Evolutionary conservation across 2,888 invertebrate genomes (phyloP).

Genomic region (Ecliptopera silaceata): DNA sequence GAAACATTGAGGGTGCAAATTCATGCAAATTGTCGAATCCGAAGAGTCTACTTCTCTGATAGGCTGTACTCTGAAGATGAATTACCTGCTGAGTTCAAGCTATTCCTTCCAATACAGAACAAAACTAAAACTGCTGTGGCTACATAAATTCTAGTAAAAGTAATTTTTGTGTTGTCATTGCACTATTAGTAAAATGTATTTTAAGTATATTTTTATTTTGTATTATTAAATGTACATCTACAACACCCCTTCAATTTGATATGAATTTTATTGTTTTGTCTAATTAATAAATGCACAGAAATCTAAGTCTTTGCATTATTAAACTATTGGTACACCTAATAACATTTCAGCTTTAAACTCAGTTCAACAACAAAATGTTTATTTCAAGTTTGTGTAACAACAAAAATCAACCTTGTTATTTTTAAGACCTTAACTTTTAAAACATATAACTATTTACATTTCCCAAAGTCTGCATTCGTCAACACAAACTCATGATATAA

Average conservation of each 20-base stretch:
- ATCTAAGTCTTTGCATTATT: conserved; percentile 11
- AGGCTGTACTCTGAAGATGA: conserved; percentile 97
- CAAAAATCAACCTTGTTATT: conserved; percentile 82
- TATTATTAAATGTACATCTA: conserved; percentile 52
- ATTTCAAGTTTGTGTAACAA: conserved; percentile 83
- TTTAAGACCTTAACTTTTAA: conserved; percentile 78
- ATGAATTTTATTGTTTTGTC: conserved; percentile 36
- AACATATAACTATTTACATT: conserved; percentile 83
- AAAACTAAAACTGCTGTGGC: conserved; percentile 83
- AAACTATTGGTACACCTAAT: no score
- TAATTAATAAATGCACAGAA: conserved; percentile 36
- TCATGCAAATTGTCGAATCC: conserved; percentile 97
- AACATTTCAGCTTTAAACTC: no score
- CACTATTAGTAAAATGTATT: conserved; percentile 62
- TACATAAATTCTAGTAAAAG: conserved; percentile 54
- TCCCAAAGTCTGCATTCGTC: conserved; percentile 77
- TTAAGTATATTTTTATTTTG: conserved; percentile 63
- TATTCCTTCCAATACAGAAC: conserved; percentile 96
- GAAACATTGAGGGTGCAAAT: conserved; percentile 96
- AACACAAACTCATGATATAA: conserved; percentile 80
- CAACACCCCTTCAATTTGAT: conserved; percentile 49
- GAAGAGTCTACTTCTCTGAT: conserved; percentile 95
- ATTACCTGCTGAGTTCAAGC: conserved; percentile 96
- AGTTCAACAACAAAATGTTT: conserved; percentile 84
- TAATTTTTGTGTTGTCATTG: conserved; percentile 36